Evolutionary conservation across 2,888 invertebrate species (phyloP), one percentile per base, ranked within the genome.

Genomic region (Yponomeuta malinellus): DNA sequence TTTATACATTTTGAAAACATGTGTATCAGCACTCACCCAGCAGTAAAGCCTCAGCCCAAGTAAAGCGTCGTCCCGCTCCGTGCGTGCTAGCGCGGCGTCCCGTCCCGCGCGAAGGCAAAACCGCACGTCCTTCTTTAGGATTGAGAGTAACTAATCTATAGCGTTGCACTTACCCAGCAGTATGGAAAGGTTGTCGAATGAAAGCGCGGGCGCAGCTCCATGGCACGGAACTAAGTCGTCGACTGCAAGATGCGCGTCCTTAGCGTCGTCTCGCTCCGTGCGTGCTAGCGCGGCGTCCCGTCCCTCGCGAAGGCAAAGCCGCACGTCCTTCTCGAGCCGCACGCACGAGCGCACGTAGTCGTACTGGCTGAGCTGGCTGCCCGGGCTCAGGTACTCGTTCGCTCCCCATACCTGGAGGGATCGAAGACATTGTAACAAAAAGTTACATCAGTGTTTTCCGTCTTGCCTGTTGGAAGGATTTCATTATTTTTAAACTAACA

Each of bases 301-400:
- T 76, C 96, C 96, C 64, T 94, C 93, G 73, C 94, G 94, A 1
- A 95, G 83, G 70, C 94, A 95, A 73, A 97, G 84, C 63, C 94
- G 92, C 2, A 98, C 96, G 86, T 98, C 98, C 81, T 96, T 95
- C 83, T 98, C 98, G 79, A 98, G 88, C 81, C 98, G 98, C 72
- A 98, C 96, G 84, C 98, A 98, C 78, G 96, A 96, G 79, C 98
- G 97, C 71, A 98, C 96, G 83, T 98, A 98, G 84, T 98, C 97
- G 84, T 98, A 97, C 83, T 98, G 97, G 73, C 96, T 95, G 52
- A 99, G 93, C 12, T 94, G 94, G 59, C 97, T 96, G 71, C 97
- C 96, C 15, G 96, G 95, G 0, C 96, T 95, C 59, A 99, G 88
- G 90, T 98, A 99, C 87, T 98, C 98, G 71, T 96, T 95, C 72